These are phyloP conservation scores for Istiophorus platypterus DNA, from an alignment of 2,113 vertebrate species.

Conservation along the genomic window DNA sequence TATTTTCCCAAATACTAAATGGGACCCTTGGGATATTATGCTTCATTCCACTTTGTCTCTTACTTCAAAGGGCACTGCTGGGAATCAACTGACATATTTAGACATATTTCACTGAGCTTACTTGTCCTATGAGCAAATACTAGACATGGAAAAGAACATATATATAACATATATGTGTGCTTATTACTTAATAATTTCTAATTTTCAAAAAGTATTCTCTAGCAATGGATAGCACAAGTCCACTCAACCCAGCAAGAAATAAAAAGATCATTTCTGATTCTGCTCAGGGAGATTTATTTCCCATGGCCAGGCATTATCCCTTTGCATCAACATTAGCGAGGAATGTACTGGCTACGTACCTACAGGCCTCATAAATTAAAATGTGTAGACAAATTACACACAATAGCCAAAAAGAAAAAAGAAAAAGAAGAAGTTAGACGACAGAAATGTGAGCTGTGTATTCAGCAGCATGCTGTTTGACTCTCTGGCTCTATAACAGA, in stretches of 20 bases:
- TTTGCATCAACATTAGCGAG: slow-evolving; percentile 48
- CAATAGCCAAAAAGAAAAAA: slow-evolving; percentile 14
- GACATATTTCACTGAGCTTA: slow-evolving; percentile 51
- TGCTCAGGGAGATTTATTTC: slow-evolving; percentile 24
- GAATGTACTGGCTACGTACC: slow-evolving; percentile 54
- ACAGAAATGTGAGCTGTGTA: slow-evolving; percentile 75
- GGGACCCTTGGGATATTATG: slow-evolving; percentile 78
- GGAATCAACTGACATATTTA: slow-evolving; percentile 64
- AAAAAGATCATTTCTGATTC: slow-evolving; percentile 1
- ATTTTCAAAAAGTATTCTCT: not conserved
- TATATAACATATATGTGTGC: slow-evolving; percentile 8
- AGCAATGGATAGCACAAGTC: slow-evolving; percentile 9
- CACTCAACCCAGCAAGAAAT: not conserved
- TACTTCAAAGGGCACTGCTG: slow-evolving; percentile 77
- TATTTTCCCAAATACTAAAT: slow-evolving; percentile 81
- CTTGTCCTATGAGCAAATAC: slow-evolving; percentile 32
- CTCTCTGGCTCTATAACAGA: slow-evolving; percentile 53
- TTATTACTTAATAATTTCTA: not conserved
- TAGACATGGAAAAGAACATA: not conserved
- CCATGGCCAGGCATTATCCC: slow-evolving; percentile 9
- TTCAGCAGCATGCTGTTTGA: slow-evolving; percentile 60
- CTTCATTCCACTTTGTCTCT: slow-evolving; percentile 73
- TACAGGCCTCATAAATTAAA: slow-evolving; percentile 66
- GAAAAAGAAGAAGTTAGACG: slow-evolving; percentile 29
- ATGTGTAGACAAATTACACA: slow-evolving; percentile 67